A percentile compares a stretch with the other conserved stretches of the same genome.
These are phyloP conservation scores for Stomorhina lunata DNA, from an alignment of 2,888 invertebrate genomes.

Conservation along the genomic window DNA sequence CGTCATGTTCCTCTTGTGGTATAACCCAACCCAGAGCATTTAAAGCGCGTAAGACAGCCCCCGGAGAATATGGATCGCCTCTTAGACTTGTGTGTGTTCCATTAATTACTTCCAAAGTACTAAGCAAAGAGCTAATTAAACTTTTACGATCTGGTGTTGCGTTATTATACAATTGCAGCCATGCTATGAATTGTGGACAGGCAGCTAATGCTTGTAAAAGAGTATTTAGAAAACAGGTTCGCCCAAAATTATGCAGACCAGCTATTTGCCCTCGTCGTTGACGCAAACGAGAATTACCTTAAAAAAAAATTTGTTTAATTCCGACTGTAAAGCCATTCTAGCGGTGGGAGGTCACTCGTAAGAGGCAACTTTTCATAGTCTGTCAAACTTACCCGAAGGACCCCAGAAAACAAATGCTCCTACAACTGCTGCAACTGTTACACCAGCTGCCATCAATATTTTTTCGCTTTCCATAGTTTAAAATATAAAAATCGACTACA, in stretches of 20 bases:
- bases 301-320: slow-evolving; percentile 3
- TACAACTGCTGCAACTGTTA: slow-evolving; percentile 89
- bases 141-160: slow-evolving; percentile 85
- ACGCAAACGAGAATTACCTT: slow-evolving; percentile 81
- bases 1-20: slow-evolving; percentile 95
- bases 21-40: slow-evolving; percentile 90
- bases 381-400: slow-evolving; percentile 79
- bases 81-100: slow-evolving; percentile 86
- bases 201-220: slow-evolving; percentile 94
- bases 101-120: slow-evolving; percentile 86
- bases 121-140: slow-evolving; percentile 87
- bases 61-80: slow-evolving; percentile 82
- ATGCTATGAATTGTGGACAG: slow-evolving; percentile 90
- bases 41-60: slow-evolving; percentile 87
- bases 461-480: slow-evolving; percentile 83
- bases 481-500: not conserved
- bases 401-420: slow-evolving; percentile 91
- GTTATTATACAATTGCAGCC: slow-evolving; percentile 86
- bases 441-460: slow-evolving; percentile 88
- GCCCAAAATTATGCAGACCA: slow-evolving; percentile 94
- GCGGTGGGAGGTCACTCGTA: not conserved
- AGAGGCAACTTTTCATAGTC: not conserved
- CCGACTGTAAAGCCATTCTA: not conserved
- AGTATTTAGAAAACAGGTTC: slow-evolving; percentile 96
- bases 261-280: slow-evolving; percentile 87